Evolutionary conservation across 2,797 vertebrate species (phyloP).

Genomic region (Galagoides demidoff): DNA sequence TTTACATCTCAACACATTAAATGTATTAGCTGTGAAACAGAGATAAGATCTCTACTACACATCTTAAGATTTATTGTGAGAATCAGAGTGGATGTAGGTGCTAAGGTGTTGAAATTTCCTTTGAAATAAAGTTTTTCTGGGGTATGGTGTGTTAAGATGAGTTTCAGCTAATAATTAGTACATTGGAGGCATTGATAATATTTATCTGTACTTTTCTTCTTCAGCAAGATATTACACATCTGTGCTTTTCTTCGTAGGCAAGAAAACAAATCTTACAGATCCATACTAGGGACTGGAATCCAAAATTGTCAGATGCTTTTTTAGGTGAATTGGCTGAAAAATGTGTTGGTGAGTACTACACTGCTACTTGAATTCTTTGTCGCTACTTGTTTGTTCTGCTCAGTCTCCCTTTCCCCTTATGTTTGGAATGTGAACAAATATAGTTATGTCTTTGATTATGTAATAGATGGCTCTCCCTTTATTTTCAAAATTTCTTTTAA

Average conservation of each 20-base stretch:
- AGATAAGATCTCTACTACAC: not conserved
- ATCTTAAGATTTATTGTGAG: not conserved
- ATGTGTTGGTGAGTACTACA: constrained; percentile 95
- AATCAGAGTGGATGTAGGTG: not conserved
- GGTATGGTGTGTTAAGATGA: not conserved
- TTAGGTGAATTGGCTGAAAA: constrained; percentile 98
- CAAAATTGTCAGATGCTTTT: constrained; percentile 95
- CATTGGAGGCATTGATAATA: constrained; percentile 24
- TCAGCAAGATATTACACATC: constrained; percentile 90
- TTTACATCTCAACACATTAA: not conserved
- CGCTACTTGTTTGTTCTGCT: constrained; percentile 59
- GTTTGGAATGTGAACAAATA: constrained; percentile 69
- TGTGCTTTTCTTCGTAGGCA: constrained; percentile 88
- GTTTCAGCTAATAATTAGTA: not conserved
- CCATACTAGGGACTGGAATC: constrained; percentile 98
- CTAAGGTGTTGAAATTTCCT: constrained; percentile 35
- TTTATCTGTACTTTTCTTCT: constrained; percentile 55
- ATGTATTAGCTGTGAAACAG: constrained; percentile 21
- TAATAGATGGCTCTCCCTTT: constrained; percentile 61
- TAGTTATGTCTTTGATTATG: constrained; percentile 62
- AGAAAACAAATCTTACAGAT: constrained; percentile 99
- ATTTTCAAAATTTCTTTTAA: constrained; percentile 62
- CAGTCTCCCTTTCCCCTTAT: constrained; percentile 54
- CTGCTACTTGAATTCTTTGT: constrained; percentile 64
- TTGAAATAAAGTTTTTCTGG: constrained; percentile 35